Conservation (phyloP, 2,888 invertebrate species). For the Drosophila antonietae region DNA sequence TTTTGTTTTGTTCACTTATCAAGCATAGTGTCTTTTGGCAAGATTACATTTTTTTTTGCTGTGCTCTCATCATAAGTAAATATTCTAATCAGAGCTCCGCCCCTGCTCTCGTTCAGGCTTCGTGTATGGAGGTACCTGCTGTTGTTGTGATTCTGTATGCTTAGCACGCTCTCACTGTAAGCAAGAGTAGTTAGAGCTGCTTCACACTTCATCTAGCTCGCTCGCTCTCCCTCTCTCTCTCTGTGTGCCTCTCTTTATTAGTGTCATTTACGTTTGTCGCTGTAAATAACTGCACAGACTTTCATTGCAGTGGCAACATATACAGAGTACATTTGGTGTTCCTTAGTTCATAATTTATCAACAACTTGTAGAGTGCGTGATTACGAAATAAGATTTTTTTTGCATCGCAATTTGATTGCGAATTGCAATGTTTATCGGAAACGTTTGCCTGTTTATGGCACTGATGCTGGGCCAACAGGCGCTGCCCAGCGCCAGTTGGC, state of each 20-base stretch:
- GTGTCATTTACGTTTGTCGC: not conserved
- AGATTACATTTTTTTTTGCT: not conserved
- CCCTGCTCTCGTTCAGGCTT: not conserved
- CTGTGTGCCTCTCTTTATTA: not conserved
- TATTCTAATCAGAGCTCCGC: not conserved
- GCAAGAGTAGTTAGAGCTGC: slow-evolving; percentile 3
- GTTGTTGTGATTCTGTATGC: slow-evolving; percentile 5
- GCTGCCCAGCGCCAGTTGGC: slow-evolving; percentile 54
- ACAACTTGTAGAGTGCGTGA: not conserved
- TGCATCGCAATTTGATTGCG: not conserved
- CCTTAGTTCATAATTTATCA: not conserved
- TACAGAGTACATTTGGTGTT: not conserved
- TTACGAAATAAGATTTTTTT: slow-evolving; percentile 20
- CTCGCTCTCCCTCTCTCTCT: not conserved
- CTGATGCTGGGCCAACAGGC: slow-evolving; percentile 21
- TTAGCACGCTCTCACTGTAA: not conserved
- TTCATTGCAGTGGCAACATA: slow-evolving; percentile 5
- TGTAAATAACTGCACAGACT: slow-evolving; percentile 5
- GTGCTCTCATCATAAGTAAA: not conserved
- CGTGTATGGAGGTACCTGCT: not conserved
- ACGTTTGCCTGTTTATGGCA: slow-evolving; percentile 1
- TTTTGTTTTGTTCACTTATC: not conserved
- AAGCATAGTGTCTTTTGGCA: not conserved
- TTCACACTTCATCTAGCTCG: not conserved
- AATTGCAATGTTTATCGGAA: slow-evolving; percentile 1